phyloP scores from a whole-genome alignment of 1,140 invertebrate genomes.

The Drosophila setifemur region DNA sequence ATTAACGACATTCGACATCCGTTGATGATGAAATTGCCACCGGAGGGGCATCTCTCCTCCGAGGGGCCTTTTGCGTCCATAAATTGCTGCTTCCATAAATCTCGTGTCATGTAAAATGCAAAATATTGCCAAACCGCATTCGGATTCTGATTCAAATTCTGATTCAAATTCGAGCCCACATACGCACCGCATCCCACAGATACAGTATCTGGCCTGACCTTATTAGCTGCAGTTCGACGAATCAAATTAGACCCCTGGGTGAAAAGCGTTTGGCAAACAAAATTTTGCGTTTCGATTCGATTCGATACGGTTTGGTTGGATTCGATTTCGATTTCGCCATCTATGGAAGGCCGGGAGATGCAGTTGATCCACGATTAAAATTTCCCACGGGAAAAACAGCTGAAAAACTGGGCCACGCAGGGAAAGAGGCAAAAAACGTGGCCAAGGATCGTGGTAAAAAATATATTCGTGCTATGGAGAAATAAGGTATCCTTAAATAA shows the following conservation, averaged over 20 bases:
- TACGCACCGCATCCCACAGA: no score
- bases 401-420: background rate
- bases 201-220: conserved; percentile 25
- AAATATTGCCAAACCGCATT: conserved; percentile 35
- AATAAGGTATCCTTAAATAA: no score
- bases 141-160: no score
- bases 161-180: conserved; percentile 13
- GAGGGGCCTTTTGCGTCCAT: background rate
- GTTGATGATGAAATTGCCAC: conserved; percentile 21
- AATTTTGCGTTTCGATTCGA: conserved; percentile 72
- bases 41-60: conserved; percentile 3
- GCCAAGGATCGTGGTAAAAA: no score
- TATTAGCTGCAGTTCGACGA: conserved; percentile 63
- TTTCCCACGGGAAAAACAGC: background rate
- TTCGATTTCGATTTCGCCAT: conserved; percentile 20
- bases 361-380: conserved; percentile 52
- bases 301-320: conserved; percentile 28
- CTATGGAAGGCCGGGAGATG: no score
- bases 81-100: conserved; percentile 59
- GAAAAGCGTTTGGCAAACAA: conserved; percentile 52
- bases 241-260: conserved; percentile 74
- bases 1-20: conserved; percentile 30
- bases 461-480: no score
- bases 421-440: background rate
- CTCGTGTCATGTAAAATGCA: conserved; percentile 53